A percentile compares a stretch with the other conserved stretches of the same genome.
These are phyloP conservation scores for Coelopa frigida DNA, from an alignment of 1,140 invertebrate species.

Conservation along the genomic window DNA sequence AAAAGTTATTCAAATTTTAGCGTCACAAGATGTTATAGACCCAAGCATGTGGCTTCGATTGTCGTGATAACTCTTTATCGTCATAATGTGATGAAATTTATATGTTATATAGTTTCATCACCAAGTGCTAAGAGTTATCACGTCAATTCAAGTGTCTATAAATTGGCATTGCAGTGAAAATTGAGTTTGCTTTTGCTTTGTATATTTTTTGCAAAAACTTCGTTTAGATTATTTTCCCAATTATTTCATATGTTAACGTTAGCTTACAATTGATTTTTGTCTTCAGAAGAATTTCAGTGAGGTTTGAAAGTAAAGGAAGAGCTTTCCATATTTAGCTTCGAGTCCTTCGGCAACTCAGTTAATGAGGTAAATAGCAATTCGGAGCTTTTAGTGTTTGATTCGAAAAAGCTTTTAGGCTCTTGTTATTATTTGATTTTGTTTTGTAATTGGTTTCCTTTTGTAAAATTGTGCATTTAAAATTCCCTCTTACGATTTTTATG, in stretches of 20 bases:
- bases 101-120: too few species aligned
- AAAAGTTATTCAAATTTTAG: too few species aligned
- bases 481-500: neutral
- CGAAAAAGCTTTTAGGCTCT: neutral
- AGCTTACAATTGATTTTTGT: conserved; percentile 1
- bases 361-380: conserved; percentile 2
- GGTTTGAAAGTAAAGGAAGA: too few species aligned
- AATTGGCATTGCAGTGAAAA: too few species aligned
- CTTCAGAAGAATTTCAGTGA: conserved; percentile 42
- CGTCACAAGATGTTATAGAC: too few species aligned
- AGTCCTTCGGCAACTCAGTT: neutral
- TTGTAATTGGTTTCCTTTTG: neutral
- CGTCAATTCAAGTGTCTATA: too few species aligned
- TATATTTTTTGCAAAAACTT: neutral
- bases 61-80: too few species aligned
- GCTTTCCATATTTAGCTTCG: conserved; percentile 3
- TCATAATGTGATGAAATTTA: too few species aligned
- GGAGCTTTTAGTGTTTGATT: neutral
- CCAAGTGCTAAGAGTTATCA: too few species aligned
- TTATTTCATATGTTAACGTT: neutral
- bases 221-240: neutral
- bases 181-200: too few species aligned
- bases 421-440: conserved; percentile 1
- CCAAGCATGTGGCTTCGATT: too few species aligned
- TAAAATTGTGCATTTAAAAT: neutral